phyloP scores from a whole-genome alignment of 92 coral and sea anemone genomes.

The Palythoa grandiflora region DNA sequence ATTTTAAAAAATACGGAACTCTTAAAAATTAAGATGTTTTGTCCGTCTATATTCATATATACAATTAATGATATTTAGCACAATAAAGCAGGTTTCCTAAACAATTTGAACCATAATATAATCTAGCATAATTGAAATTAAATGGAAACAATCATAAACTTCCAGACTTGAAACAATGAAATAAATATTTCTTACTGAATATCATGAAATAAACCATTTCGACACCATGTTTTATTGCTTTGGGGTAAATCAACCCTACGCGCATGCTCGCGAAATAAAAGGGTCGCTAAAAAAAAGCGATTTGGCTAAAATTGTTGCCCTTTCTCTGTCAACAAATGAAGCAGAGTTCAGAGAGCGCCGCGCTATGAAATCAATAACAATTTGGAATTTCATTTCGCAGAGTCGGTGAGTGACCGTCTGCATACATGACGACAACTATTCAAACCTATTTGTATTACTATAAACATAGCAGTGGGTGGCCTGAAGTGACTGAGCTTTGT shows the following conservation, averaged over 20 bases:
- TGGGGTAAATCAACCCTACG: background rate
- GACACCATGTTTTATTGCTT: conserved; percentile 2
- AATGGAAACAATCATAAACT: background rate
- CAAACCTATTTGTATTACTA: background rate
- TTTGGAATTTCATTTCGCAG: background rate
- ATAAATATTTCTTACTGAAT: background rate
- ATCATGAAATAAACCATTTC: background rate
- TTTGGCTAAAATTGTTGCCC: background rate
- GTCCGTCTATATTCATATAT: background rate
- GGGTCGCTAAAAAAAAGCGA: background rate
- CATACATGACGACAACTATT: background rate
- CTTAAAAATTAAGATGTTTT: background rate
- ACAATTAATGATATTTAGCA: background rate
- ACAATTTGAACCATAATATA: background rate
- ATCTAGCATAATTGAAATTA: background rate
- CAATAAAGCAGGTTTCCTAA: background rate
- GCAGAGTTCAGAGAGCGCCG: background rate
- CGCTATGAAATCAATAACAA: background rate
- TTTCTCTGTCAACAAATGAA: background rate
- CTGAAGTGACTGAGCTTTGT: background rate
- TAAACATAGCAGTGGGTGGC: conserved; percentile 31
- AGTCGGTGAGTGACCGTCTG: conserved; percentile 9
- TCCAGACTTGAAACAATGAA: too few relatives aligned
- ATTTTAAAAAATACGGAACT: background rate
- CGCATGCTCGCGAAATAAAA: conserved; percentile 8